phyloP scores from a whole-genome alignment of 2,797 vertebrate genomes.

The Chaetodon trifasciatus region DNA sequence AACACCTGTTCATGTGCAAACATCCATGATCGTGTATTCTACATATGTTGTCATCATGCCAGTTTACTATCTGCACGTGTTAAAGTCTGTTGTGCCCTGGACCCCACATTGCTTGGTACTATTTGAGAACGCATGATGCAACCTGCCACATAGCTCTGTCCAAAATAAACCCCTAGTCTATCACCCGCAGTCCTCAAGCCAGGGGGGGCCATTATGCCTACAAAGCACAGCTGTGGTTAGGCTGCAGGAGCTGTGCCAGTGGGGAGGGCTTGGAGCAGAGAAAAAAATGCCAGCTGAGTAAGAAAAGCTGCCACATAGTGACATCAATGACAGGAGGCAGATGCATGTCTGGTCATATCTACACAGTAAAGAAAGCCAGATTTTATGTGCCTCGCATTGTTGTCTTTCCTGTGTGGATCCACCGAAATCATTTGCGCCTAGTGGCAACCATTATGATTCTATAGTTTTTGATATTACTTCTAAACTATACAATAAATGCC shows the following conservation, averaged over 20 bases:
- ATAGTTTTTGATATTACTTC: not conserved
- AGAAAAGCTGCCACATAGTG: constrained; percentile 38
- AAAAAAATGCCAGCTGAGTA: constrained; percentile 39
- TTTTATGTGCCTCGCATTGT: not conserved
- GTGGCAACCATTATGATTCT: not conserved
- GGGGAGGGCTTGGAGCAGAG: constrained; percentile 25
- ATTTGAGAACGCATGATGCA: constrained; percentile 66
- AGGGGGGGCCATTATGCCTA: constrained; percentile 43
- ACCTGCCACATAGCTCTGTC: constrained; percentile 65
- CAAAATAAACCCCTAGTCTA: constrained; percentile 66
- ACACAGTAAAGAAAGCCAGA: constrained; percentile 8
- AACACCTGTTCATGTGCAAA: constrained; percentile 33
- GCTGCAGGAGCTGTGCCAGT: constrained; percentile 31
- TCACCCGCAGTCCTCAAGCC: constrained; percentile 31
- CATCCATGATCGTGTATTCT: constrained; percentile 1
- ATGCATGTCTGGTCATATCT: constrained; percentile 31
- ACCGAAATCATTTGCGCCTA: not conserved
- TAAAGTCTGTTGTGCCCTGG: constrained; percentile 18
- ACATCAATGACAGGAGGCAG: constrained; percentile 57
- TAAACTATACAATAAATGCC: not conserved
- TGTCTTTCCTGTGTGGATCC: constrained; percentile 10
- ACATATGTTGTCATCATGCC: not conserved
- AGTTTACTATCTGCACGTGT: constrained; percentile 25
- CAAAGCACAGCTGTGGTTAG: constrained; percentile 67
- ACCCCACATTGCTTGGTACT: constrained; percentile 37